A percentile compares a stretch with the other conserved stretches of the same genome.
These are phyloP conservation scores for Sebastes matsubarae DNA, from an alignment of 2,797 vertebrate genomes.

Conservation along the genomic window DNA sequence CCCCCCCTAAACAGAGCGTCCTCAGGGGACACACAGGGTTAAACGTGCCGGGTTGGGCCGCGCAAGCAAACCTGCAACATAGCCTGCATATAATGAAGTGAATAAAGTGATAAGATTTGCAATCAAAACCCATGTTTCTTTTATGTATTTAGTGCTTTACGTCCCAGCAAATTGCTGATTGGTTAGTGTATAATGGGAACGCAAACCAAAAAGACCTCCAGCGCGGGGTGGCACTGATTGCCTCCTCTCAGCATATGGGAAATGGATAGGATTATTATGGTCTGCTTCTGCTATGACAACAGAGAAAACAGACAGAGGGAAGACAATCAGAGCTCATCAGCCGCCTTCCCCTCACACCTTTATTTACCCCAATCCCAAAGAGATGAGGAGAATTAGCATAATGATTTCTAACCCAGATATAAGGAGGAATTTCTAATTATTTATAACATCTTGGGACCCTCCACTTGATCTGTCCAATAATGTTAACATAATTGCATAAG, in stretches of 20 bases:
- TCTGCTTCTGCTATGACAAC: slow-evolving; percentile 79
- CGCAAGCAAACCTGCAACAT: slow-evolving; percentile 9
- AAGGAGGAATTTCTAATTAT: slow-evolving; percentile 87
- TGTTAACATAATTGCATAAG: slow-evolving; percentile 88
- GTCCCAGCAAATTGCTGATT: slow-evolving; percentile 38
- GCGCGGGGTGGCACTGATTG: slow-evolving; percentile 54
- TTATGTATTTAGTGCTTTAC: slow-evolving; percentile 6
- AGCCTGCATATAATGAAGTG: slow-evolving; percentile 3
- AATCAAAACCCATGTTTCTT: slow-evolving; percentile 3
- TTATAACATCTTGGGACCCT: slow-evolving; percentile 87
- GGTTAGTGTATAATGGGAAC: slow-evolving; percentile 39
- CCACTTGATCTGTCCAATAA: slow-evolving; percentile 86
- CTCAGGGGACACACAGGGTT: slow-evolving; percentile 52
- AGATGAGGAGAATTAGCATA: slow-evolving; percentile 84
- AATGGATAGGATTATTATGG: slow-evolving; percentile 79
- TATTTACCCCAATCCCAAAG: slow-evolving; percentile 85
- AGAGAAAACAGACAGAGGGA: slow-evolving; percentile 79
- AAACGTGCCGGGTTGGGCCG: background rate
- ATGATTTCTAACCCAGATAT: slow-evolving; percentile 88
- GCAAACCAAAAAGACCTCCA: slow-evolving; percentile 44
- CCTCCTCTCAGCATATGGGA: slow-evolving; percentile 69
- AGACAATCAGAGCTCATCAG: slow-evolving; percentile 83
- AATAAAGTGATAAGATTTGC: slow-evolving; percentile 25
- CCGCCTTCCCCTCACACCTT: slow-evolving; percentile 81
- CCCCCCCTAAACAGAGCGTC: slow-evolving; percentile 33